Evolutionary conservation across 2,888 invertebrate genomes (phyloP).

Genomic region (Fissipunctia ypsillon): DNA sequence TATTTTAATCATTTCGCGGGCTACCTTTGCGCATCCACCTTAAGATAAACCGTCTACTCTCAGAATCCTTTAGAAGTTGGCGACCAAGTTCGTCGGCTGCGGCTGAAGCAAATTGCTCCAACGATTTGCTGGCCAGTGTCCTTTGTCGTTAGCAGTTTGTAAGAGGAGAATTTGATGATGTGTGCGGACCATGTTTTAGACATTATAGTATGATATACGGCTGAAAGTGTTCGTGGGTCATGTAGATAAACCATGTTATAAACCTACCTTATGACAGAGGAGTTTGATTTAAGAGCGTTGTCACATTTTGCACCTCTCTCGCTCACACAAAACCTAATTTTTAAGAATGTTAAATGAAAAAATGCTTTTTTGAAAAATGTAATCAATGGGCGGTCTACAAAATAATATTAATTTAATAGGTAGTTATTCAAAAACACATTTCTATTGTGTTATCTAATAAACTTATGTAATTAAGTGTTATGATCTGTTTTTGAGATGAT

Average conservation of each 20-base stretch:
- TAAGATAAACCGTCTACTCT: neutral
- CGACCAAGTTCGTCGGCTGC: conserved; percentile 60
- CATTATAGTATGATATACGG: conserved; percentile 42
- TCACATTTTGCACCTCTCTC: no score
- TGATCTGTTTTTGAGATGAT: no score
- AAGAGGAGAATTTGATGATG: conserved; percentile 48
- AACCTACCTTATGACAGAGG: neutral
- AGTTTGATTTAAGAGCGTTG: neutral
- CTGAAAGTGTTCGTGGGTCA: conserved; percentile 18
- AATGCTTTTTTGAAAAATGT: no score
- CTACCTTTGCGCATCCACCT: no score
- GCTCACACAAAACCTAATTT: no score
- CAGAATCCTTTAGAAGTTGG: conserved; percentile 35
- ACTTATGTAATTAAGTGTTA: no score
- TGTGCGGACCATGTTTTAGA: conserved; percentile 29
- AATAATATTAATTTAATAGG: no score
- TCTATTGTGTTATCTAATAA: no score
- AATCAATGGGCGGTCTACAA: no score
- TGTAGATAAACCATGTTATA: neutral
- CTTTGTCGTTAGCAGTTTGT: conserved; percentile 51
- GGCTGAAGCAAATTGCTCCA: conserved; percentile 71
- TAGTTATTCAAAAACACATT: no score
- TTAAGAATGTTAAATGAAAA: no score
- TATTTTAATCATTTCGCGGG: no score
- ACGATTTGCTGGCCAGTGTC: conserved; percentile 59